Evolutionary conservation across 2,888 invertebrate species (phyloP).

Genomic region (Tinea trinotella): DNA sequence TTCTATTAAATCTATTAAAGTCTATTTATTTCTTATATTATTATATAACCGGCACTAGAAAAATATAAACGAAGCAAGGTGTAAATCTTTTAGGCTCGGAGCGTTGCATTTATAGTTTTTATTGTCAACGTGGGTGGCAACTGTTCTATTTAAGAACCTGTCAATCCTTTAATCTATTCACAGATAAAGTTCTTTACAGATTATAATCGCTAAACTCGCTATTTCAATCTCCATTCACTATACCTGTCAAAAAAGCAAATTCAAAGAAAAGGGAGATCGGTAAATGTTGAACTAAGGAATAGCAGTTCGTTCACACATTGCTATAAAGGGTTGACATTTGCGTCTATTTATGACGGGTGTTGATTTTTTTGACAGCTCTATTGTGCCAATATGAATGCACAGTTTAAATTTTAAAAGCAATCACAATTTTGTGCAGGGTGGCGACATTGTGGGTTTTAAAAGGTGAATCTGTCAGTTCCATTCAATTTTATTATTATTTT

Average conservation of each 20-base stretch:
- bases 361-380: slow-evolving; percentile 52
- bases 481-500: slow-evolving; percentile 23
- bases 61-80: no score
- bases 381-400: slow-evolving; percentile 38
- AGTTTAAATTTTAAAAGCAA: slow-evolving; percentile 37
- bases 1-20: no score
- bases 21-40: no score
- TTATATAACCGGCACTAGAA: no score
- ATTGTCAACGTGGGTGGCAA: slow-evolving; percentile 32
- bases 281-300: slow-evolving; percentile 52
- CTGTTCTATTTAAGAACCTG: slow-evolving; percentile 40
- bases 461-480: slow-evolving; percentile 30
- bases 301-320: slow-evolving; percentile 26
- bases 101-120: slow-evolving; percentile 11
- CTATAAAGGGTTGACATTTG: slow-evolving; percentile 40
- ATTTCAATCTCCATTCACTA: slow-evolving; percentile 26
- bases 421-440: slow-evolving; percentile 30
- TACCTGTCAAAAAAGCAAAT: slow-evolving; percentile 56
- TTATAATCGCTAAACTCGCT: slow-evolving; percentile 1
- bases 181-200: slow-evolving; percentile 23
- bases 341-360: slow-evolving; percentile 35
- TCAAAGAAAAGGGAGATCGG: slow-evolving; percentile 33
- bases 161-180: slow-evolving; percentile 45
- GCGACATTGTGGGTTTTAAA: slow-evolving; percentile 24
- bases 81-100: no score